Percentiles rank a stretch among this genome's conserved stretches.
Evolutionary conservation across 2,797 vertebrate genomes (phyloP).

Genomic region (Podargus strigoides): DNA sequence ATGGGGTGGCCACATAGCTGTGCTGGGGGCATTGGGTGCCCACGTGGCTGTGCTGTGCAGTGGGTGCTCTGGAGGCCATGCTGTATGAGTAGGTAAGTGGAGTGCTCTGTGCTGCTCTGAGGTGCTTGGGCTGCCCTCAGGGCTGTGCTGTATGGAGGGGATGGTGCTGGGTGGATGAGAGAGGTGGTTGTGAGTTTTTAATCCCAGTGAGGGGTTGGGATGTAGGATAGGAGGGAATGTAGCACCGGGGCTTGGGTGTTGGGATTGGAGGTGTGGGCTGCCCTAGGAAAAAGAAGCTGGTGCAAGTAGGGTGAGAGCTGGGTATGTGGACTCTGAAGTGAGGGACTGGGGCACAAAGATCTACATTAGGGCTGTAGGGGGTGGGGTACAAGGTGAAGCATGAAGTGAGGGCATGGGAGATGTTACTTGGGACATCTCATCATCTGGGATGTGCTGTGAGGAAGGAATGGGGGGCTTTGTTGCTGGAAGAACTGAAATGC

Average conservation of each 20-base stretch:
- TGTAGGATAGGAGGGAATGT: background rate
- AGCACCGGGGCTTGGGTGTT: background rate
- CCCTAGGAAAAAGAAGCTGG: background rate
- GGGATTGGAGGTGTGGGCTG: background rate
- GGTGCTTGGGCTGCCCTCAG: background rate
- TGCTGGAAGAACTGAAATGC: background rate
- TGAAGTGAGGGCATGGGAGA: background rate
- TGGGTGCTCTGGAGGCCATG: background rate
- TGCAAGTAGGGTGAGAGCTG: background rate
- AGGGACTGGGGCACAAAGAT: background rate
- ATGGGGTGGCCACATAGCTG: background rate
- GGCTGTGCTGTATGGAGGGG: background rate
- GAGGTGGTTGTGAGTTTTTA: background rate
- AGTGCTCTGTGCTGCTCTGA: background rate
- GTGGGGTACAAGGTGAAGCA: background rate
- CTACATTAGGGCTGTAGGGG: fast-evolving
- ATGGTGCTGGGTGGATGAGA: background rate
- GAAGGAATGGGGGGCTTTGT: background rate
- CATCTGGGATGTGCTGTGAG: background rate
- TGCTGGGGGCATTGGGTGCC: background rate
- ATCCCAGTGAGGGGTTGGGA: background rate
- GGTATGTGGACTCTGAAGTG: background rate
- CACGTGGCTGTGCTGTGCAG: background rate
- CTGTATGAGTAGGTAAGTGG: too few species aligned
- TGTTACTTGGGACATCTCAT: background rate